Conservation (phyloP, 2,113 vertebrate species). For the Anarhynchus alexandrinus region DNA sequence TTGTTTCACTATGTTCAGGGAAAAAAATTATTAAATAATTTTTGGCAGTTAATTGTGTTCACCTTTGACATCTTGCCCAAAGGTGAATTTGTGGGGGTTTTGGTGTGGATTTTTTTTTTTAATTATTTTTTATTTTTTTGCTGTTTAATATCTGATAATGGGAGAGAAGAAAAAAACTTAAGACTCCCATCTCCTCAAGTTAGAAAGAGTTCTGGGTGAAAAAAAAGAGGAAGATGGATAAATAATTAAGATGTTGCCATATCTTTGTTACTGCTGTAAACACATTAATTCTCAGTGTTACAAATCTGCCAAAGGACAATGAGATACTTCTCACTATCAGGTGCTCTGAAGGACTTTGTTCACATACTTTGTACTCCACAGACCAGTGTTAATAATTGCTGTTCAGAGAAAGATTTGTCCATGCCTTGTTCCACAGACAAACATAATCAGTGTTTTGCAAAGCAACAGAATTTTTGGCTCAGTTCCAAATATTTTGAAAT, state of each 20-base stretch:
- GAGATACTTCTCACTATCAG: neutral
- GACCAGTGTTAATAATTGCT: neutral
- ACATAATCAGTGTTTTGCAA: neutral
- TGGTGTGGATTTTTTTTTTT: too few relatives aligned
- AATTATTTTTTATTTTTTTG: too few relatives aligned
- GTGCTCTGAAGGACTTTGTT: neutral
- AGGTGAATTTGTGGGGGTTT: neutral
- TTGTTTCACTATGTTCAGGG: neutral
- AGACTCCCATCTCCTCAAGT: neutral
- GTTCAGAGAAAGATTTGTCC: neutral
- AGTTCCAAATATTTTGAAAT: neutral
- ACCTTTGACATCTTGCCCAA: neutral
- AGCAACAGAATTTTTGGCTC: neutral
- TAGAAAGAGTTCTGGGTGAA: neutral
- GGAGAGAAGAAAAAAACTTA: neutral
- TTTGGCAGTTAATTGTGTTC: neutral
- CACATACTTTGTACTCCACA: neutral
- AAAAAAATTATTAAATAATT: neutral
- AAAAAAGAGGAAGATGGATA: neutral
- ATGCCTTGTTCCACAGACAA: neutral
- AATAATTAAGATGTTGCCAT: neutral
- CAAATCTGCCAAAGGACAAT: neutral
- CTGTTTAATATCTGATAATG: neutral
- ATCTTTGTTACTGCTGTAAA: neutral
- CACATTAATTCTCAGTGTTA: neutral